Conservation (phyloP, 2,888 invertebrate genomes). For the Lypha dubia region DNA sequence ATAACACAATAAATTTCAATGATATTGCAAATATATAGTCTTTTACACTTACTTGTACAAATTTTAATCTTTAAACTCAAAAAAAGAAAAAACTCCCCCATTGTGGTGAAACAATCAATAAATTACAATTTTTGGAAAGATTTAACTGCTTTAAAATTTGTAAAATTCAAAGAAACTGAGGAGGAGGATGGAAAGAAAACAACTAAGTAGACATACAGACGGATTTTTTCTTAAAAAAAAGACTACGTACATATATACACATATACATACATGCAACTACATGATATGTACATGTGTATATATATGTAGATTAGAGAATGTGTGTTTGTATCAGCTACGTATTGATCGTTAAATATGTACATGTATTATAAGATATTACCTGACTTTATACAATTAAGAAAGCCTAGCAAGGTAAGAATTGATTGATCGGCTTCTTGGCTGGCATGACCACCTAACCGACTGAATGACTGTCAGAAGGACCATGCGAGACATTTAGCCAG, state of each 20-base stretch:
- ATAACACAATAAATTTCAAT: neutral
- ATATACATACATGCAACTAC: neutral
- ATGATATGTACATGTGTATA: neutral
- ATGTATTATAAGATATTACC: conserved; percentile 67
- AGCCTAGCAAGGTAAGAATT: conserved; percentile 68
- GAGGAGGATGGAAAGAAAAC: conserved; percentile 25
- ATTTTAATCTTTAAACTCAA: conserved; percentile 33
- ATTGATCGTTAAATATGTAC: conserved; percentile 50
- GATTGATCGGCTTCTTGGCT: conserved; percentile 66
- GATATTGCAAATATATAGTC: conserved; percentile 43
- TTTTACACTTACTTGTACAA: conserved; percentile 5
- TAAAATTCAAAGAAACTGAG: conserved; percentile 39
- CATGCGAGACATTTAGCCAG: neutral
- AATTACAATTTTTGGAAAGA: conserved; percentile 51
- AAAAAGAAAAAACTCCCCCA: conserved; percentile 72
- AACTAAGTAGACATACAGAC: conserved; percentile 45
- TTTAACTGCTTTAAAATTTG: conserved; percentile 28
- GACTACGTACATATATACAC: neutral
- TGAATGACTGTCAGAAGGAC: conserved; percentile 1
- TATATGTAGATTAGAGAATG: neutral
- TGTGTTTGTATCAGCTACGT: neutral
- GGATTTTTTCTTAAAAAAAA: conserved; percentile 27
- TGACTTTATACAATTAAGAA: conserved; percentile 70
- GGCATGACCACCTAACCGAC: conserved; percentile 31
- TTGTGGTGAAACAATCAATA: conserved; percentile 53